phyloP scores from a whole-genome alignment of 2,113 vertebrate species.

The Eulemur macaco region DNA sequence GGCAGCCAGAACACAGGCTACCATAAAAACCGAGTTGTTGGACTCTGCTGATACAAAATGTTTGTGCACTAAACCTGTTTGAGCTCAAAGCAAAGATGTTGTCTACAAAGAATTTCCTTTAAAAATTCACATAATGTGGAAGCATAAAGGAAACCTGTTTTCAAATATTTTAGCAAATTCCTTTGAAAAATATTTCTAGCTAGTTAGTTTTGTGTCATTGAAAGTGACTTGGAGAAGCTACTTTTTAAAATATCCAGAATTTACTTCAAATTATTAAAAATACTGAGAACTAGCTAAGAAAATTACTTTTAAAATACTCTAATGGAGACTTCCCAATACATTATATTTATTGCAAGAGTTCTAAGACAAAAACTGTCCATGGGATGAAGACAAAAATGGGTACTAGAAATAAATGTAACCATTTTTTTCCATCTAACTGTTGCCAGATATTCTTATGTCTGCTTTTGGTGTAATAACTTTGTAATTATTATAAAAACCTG shows the following conservation, averaged over 20 bases:
- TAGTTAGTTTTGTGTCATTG: not conserved
- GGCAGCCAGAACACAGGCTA: not conserved
- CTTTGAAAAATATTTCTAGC: slow-evolving; percentile 31
- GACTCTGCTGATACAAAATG: not conserved
- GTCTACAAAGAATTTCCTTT: not conserved
- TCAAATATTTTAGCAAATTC: slow-evolving; percentile 13
- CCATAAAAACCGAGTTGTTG: not conserved
- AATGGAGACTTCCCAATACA: not conserved
- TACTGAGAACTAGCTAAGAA: not conserved
- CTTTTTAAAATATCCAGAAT: not conserved
- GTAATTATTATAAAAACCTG: not conserved
- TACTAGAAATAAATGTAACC: not conserved
- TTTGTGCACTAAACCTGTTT: not conserved
- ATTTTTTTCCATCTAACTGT: not conserved
- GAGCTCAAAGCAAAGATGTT: not conserved
- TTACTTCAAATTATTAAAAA: slow-evolving; percentile 25
- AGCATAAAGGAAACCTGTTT: not conserved
- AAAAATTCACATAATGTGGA: not conserved
- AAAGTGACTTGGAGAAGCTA: not conserved
- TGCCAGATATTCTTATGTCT: not conserved
- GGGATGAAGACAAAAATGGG: not conserved
- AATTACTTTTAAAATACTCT: slow-evolving; percentile 34
- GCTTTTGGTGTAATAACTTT: slow-evolving; percentile 12
- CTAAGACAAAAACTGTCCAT: not conserved
- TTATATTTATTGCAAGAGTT: slow-evolving; percentile 30